Conservation (phyloP, 1,140 invertebrate genomes). For the Anastatus disparis region DNA sequence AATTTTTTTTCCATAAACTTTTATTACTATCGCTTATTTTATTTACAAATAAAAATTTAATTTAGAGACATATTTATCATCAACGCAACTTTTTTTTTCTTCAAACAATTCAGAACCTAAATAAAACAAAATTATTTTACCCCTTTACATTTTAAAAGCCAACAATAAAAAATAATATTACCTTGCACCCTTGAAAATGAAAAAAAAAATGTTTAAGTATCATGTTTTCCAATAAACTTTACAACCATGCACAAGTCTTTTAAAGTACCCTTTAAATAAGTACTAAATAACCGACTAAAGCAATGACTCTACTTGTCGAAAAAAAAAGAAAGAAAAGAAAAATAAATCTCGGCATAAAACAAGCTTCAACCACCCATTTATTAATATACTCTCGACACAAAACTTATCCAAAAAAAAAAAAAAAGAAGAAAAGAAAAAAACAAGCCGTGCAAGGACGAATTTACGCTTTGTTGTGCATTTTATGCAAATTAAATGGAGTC, state of each 20-base stretch:
- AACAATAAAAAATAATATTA: background rate
- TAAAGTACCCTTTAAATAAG: slow-evolving; percentile 5
- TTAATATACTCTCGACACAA: slow-evolving; percentile 15
- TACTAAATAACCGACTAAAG: slow-evolving; percentile 7
- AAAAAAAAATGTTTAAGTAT: background rate
- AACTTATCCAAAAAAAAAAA: background rate
- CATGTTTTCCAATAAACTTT: slow-evolving; percentile 12
- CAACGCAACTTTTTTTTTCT: no score
- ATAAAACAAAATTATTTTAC: no score
- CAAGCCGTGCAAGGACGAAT: slow-evolving; percentile 1
- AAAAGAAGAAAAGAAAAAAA: background rate
- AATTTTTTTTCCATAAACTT: no score
- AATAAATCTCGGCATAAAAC: slow-evolving; percentile 5
- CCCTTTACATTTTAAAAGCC: no score
- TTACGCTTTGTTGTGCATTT: slow-evolving; percentile 24
- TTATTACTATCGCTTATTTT: no score
- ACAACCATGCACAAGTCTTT: background rate
- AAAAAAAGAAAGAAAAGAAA: background rate
- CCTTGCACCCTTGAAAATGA: background rate
- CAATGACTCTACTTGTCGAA: background rate
- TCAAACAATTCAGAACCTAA: no score
- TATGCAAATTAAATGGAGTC: slow-evolving; percentile 31
- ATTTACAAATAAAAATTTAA: no score
- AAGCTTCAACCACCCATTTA: background rate
- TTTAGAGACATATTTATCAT: no score